A percentile compares a stretch with the other conserved stretches of the same genome.
These are phyloP conservation scores for Epizoanthus rinbou DNA, from an alignment of 92 coral and sea anemone genomes.

Conservation along the genomic window DNA sequence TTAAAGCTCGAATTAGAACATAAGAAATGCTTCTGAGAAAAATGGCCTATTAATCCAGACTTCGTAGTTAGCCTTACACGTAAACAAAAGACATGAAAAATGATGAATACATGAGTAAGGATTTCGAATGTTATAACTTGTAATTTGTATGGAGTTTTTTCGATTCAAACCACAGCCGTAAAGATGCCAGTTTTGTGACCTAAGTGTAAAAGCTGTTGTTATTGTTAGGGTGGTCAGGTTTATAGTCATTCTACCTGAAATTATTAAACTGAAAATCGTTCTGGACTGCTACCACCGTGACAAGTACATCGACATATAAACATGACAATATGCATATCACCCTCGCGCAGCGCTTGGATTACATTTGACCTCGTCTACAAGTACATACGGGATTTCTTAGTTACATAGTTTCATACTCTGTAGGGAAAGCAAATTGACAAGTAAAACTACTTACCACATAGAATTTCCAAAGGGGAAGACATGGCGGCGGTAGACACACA, in stretches of 20 bases:
- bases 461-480: constrained; percentile 14
- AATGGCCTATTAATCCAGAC: not conserved
- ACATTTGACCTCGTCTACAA: constrained; percentile 18
- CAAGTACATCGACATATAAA: not conserved
- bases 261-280: too few relatives aligned
- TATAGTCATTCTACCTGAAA: not conserved
- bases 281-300: too few relatives aligned
- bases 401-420: not conserved
- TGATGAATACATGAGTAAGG: constrained; percentile 17
- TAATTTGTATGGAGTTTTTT: too few relatives aligned
- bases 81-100: constrained; percentile 18
- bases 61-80: constrained; percentile 1
- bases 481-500: not conserved
- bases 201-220: not conserved
- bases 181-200: not conserved
- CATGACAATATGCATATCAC: not conserved
- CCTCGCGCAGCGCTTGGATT: not conserved
- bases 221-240: not conserved
- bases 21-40: not conserved
- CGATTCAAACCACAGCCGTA: not conserved
- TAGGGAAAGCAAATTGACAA: not conserved
- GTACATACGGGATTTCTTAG: not conserved
- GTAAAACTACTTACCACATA: constrained; percentile 10
- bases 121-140: constrained; percentile 2
- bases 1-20: not conserved